Evolutionary conservation across 1,140 invertebrate genomes (phyloP), one percentile per base, ranked within the genome.

Genomic region (Anastatus disparis): DNA sequence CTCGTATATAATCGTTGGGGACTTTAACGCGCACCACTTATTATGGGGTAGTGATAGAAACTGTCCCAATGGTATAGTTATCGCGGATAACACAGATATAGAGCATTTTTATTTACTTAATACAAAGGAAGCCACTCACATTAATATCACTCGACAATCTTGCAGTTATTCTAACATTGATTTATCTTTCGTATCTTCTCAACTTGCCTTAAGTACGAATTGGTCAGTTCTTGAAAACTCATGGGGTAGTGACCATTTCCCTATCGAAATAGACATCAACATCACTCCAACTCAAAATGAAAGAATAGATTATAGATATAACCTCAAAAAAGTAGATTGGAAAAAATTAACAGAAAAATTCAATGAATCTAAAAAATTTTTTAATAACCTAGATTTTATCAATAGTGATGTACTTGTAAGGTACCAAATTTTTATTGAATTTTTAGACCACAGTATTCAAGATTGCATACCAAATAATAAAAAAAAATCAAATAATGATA

Each of bases 231-330:
- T 64, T 9, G 68, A 74, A 0, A 73, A 73, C 44, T 29, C 58
- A 12, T 76, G 71, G 73, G 61, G 69, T 12, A 74, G 75, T 64
- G 73, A 76, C 48, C 70, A 70, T 53, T 76, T 66, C 10, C 66
- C 70, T 1, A 70, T 76, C 10, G 12, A 53, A 1, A 72, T 74
- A 29, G 72, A 71, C 42, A n/a, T 74, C 0, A 68, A 62, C 38
- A 38, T 40, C 24, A 13, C 59, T 15, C 35, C 44, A 1, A 27
- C 9, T 20, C 22, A 63, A 22, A n/a, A 10, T n/a, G 2, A 64
- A 40, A 74, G 42, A 56, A n/a, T 22, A 52, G 26, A 59, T 31
- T 35, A 64, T 44, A 68, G 31, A 42, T 59, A 71, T 64, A 61
- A 66, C 26, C 17, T 71, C 1, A 59, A 48, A 1, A 27, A 27